A percentile compares a stretch with the other conserved stretches of the same genome.
Conservation (phyloP, 2,113 vertebrate genomes). For the Microtus pennsylvanicus region DNA sequence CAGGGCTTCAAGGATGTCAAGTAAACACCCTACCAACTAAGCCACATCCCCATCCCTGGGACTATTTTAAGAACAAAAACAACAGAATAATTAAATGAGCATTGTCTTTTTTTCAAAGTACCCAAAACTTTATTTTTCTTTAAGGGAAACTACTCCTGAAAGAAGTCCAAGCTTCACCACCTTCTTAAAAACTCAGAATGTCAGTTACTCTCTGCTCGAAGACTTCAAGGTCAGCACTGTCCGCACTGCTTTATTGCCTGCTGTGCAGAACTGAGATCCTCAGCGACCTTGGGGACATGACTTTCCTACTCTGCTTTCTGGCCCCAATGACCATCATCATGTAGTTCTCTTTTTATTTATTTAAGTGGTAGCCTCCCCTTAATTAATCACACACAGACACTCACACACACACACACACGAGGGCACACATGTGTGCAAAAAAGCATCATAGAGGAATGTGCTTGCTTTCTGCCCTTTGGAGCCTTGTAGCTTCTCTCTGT, state of each 20-base stretch:
- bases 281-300: background rate
- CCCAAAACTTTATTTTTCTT: constrained; percentile 24
- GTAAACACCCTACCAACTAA: background rate
- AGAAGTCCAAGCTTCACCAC: background rate
- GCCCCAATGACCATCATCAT: background rate
- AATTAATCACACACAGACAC: background rate
- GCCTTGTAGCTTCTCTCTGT: background rate
- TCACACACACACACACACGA: background rate
- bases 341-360: background rate
- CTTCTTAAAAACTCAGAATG: constrained; percentile 23
- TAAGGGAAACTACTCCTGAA: constrained; percentile 16
- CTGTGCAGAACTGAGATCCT: background rate
- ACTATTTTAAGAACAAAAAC: background rate
- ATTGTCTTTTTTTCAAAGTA: constrained; percentile 29
- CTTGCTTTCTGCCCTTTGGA: background rate
- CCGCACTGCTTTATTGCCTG: background rate
- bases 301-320: background rate
- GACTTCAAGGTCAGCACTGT: background rate
- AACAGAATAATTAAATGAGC: background rate
- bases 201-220: background rate
- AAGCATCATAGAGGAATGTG: background rate
- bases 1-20: background rate
- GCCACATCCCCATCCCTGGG: background rate
- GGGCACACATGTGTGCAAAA: background rate
- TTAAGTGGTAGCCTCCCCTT: background rate